A percentile compares a stretch with the other conserved stretches of the same genome.
Conservation (phyloP, 2,797 vertebrate genomes). For the Karalla daura region DNA sequence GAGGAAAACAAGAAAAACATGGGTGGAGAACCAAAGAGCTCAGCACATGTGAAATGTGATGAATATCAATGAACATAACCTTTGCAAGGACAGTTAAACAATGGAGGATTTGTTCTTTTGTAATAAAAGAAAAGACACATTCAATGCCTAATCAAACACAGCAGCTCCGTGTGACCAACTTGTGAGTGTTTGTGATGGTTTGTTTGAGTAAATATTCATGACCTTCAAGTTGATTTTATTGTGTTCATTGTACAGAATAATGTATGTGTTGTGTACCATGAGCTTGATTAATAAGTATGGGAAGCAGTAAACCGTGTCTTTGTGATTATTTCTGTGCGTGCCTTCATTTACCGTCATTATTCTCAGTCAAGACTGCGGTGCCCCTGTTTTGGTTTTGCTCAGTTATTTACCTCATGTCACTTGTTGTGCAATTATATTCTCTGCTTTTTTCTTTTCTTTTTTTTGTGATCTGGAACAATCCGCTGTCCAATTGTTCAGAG, state of each 20-base stretch:
- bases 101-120: too few relatives aligned
- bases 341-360: neutral
- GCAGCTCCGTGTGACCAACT: neutral
- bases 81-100: too few relatives aligned
- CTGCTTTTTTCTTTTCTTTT: slow-evolving; percentile 5
- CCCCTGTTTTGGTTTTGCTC: slow-evolving; percentile 3
- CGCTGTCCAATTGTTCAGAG: slow-evolving; percentile 91
- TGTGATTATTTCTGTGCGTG: neutral
- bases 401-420: slow-evolving; percentile 23
- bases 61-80: too few relatives aligned
- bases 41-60: too few relatives aligned
- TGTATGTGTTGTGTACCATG: too few relatives aligned
- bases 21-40: too few relatives aligned
- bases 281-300: too few relatives aligned
- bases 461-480: slow-evolving; percentile 69
- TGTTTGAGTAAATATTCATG: neutral
- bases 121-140: too few relatives aligned
- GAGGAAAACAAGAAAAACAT: too few relatives aligned
- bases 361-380: neutral
- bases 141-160: neutral
- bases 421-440: slow-evolving; percentile 21
- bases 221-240: neutral
- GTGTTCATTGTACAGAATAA: too few relatives aligned
- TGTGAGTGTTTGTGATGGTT: too few relatives aligned
- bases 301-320: neutral